A percentile compares a stretch with the other conserved stretches of the same genome.
Evolutionary conservation across 2,888 invertebrate species (phyloP).

Genomic region (Pollenia angustigena): DNA sequence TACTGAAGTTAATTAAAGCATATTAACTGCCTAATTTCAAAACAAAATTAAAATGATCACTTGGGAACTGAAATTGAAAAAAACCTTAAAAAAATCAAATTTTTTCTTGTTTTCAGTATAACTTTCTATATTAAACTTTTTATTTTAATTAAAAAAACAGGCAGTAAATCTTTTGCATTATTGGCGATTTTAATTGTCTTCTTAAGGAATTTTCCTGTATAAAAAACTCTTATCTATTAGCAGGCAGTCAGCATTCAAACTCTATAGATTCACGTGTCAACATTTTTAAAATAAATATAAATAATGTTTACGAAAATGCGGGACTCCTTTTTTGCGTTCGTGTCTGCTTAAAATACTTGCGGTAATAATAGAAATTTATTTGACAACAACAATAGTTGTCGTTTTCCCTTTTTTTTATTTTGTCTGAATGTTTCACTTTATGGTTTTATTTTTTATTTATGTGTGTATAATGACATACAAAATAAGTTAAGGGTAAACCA

Average conservation of each 20-base stretch:
- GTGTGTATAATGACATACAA: slow-evolving; percentile 42
- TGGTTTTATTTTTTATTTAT: slow-evolving; percentile 50
- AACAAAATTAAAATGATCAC: no score
- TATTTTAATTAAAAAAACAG: no score
- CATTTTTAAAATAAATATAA: slow-evolving; percentile 24
- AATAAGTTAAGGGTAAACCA: slow-evolving; percentile 23
- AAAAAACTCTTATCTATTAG: not conserved
- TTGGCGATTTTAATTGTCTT: no score
- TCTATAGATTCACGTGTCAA: slow-evolving; percentile 32
- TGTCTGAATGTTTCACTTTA: slow-evolving; percentile 1
- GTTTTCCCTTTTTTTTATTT: slow-evolving; percentile 17
- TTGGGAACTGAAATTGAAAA: no score
- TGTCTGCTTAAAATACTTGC: slow-evolving; percentile 31
- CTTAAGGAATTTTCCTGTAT: no score
- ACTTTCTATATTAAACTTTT: no score
- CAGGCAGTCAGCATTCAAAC: not conserved
- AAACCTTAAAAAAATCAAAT: no score
- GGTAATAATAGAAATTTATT: slow-evolving; percentile 24
- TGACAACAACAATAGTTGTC: not conserved
- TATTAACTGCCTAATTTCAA: no score
- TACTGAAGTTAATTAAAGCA: no score
- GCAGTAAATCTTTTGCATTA: no score
- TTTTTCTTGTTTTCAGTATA: no score
- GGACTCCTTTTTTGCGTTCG: not conserved
- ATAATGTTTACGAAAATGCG: slow-evolving; percentile 14